Base-by-base conservation (phyloP, 2,888 invertebrate species). In the Drepanosiphum platanoidis region DNA sequence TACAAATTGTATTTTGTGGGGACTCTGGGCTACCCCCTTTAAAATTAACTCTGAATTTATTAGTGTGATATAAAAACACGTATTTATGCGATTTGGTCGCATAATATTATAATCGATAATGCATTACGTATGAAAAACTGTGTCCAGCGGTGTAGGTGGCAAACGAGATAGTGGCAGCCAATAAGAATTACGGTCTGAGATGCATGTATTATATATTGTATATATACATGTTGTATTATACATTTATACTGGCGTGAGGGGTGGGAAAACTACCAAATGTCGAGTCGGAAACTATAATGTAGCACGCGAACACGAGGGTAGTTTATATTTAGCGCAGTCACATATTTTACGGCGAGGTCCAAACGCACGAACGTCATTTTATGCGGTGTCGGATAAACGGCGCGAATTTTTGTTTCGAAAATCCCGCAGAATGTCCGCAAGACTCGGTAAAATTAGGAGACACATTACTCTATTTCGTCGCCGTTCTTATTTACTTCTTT, bases 111-210 rank as follows among this genome's bases (percentile, higher is more conserved):
- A 58, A 75, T 58, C 58, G n/a, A 36, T 58, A 58, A 75, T 75
- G 75, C 75, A 75, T 75, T 34, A 61, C 58, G 75, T 36, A 58
- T 52, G 75, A 75, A 27, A 58, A 52, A 75, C 75, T 34, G 34
- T 9, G 1, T 27, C 64, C 64, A 30, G 64, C 27, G 5, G 58
- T 8, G 15, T 13, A 0, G 15, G n/a, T 9, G 52, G 74, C 30
- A 7, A 22, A 32, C n/a, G 58, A n/a, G 13, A 52, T 0, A 1
- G 34, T 9, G n/a, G 15, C 36, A 36, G 52, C 75, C 75, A 34
- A 36, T 75, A 75, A 58, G n/a, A 75, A n/a, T 75, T 75, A 58
- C 58, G 34, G 58, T 36, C 58, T 27, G 36, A 58, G 36, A n/a
- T 34, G 34, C n/a, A 58, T 22, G 9, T 42, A 22, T 52, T 18